Conservation (phyloP, 2,797 vertebrate genomes). For the Mormyrus proboscirostris region DNA sequence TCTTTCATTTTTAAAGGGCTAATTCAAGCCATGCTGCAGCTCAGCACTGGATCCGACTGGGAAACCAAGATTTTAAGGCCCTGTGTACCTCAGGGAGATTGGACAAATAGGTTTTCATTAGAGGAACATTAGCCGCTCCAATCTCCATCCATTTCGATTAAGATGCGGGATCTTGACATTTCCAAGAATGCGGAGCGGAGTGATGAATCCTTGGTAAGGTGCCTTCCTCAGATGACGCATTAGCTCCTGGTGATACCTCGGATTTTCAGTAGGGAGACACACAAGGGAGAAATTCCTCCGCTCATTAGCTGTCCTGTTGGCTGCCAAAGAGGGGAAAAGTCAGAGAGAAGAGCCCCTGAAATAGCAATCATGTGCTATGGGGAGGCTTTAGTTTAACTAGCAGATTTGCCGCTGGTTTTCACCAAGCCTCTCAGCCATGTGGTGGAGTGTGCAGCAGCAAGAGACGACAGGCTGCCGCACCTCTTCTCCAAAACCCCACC, state of each 20-base stretch:
- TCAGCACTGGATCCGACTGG: conserved; percentile 34
- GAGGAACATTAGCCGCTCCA: conserved; percentile 35
- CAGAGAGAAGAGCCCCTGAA: neutral
- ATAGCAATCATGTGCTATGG: neutral
- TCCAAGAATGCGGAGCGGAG: conserved; percentile 25
- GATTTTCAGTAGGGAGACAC: neutral
- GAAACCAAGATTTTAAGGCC: conserved; percentile 9
- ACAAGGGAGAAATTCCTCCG: conserved; percentile 15
- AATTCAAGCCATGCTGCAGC: conserved; percentile 44
- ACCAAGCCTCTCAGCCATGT: neutral
- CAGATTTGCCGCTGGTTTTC: neutral
- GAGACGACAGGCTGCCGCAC: neutral
- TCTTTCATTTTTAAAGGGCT: conserved; percentile 41
- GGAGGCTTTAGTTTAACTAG: neutral
- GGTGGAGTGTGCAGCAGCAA: neutral
- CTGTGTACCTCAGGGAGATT: conserved; percentile 33
- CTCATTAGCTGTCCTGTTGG: conserved; percentile 11
- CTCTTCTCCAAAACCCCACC: neutral
- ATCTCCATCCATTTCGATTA: conserved; percentile 48
- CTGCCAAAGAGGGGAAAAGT: neutral
- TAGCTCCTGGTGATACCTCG: neutral
- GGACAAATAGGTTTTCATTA: conserved; percentile 53
- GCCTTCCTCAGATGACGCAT: conserved; percentile 21
- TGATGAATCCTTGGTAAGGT: conserved; percentile 14
- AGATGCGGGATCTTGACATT: conserved; percentile 40